Evolutionary conservation across 1,140 invertebrate genomes (phyloP).

Genomic region (Dendrolimus punctatus): DNA sequence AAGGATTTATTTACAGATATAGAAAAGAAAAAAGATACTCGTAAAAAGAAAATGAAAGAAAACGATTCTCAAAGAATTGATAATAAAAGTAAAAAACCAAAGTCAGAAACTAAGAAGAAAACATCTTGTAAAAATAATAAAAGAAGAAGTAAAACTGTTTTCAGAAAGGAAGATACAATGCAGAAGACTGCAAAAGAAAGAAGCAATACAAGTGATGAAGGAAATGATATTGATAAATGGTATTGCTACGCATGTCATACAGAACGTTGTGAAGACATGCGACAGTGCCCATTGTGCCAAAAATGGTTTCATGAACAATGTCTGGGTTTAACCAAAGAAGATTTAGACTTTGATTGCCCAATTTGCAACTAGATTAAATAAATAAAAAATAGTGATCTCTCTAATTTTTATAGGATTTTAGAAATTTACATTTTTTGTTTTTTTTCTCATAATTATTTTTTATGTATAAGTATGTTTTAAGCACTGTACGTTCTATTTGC

Average conservation of each 20-base stretch:
- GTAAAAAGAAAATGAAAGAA: conserved; percentile 10
- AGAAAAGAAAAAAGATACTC: conserved; percentile 2
- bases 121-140: conserved; percentile 4
- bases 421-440: too few relatives aligned
- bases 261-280: conserved; percentile 15
- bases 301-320: conserved; percentile 23
- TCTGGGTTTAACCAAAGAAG: conserved; percentile 19
- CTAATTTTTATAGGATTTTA: too few relatives aligned
- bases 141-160: conserved; percentile 3
- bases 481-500: too few relatives aligned
- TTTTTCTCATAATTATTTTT: too few relatives aligned
- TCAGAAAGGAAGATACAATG: conserved; percentile 4
- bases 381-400: too few relatives aligned
- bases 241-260: conserved; percentile 17
- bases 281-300: conserved; percentile 11
- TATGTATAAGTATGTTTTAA: too few relatives aligned
- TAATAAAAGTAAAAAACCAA: conserved; percentile 3
- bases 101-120: conserved; percentile 9
- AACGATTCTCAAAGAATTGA: too few relatives aligned
- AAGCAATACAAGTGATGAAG: conserved; percentile 6
- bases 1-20: conserved; percentile 22
- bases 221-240: conserved; percentile 3
- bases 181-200: conserved; percentile 8
- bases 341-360: not conserved
- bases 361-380: too few relatives aligned